Percentiles rank a stretch among this genome's conserved stretches.
Conservation (phyloP, 1,140 invertebrate species). For the Bicyclus anynana region DNA sequence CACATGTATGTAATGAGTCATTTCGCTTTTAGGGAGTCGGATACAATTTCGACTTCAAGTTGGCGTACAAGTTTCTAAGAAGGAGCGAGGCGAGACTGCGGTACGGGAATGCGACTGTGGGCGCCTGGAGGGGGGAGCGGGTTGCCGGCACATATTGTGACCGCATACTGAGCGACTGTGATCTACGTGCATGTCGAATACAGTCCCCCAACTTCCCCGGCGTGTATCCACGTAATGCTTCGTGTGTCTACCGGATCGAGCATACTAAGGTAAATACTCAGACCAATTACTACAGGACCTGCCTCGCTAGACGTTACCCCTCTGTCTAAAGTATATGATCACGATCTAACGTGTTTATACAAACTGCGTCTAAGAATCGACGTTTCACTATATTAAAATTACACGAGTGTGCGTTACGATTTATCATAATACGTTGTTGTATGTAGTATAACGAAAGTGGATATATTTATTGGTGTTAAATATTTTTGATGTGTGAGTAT, state of each 20-base stretch:
- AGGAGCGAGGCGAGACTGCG: constrained; percentile 85
- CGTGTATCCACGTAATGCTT: constrained; percentile 90
- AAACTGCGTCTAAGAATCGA: too few species aligned
- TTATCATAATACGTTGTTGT: too few species aligned
- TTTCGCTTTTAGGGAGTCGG: constrained; percentile 80
- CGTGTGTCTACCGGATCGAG: constrained; percentile 87
- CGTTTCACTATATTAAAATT: too few species aligned
- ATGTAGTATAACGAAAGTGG: too few species aligned
- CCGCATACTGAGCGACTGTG: constrained; percentile 84
- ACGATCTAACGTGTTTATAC: too few species aligned
- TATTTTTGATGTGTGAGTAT: too few species aligned
- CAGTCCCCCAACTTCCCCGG: constrained; percentile 93
- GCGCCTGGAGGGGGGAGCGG: constrained; percentile 83
- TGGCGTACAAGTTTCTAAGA: constrained; percentile 89
- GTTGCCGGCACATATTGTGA: constrained; percentile 87
- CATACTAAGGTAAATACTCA: constrained; percentile 75
- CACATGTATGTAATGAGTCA: not conserved
- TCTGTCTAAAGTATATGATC: too few species aligned
- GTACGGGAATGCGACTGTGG: constrained; percentile 85
- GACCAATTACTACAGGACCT: too few species aligned
- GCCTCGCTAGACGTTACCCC: too few species aligned
- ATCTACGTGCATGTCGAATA: constrained; percentile 82
- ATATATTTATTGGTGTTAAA: too few species aligned
- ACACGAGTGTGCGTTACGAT: too few species aligned
- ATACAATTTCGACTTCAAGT: constrained; percentile 89